Base-by-base conservation (phyloP, 2,797 vertebrate genomes). In the Euthynnus affinis region DNA sequence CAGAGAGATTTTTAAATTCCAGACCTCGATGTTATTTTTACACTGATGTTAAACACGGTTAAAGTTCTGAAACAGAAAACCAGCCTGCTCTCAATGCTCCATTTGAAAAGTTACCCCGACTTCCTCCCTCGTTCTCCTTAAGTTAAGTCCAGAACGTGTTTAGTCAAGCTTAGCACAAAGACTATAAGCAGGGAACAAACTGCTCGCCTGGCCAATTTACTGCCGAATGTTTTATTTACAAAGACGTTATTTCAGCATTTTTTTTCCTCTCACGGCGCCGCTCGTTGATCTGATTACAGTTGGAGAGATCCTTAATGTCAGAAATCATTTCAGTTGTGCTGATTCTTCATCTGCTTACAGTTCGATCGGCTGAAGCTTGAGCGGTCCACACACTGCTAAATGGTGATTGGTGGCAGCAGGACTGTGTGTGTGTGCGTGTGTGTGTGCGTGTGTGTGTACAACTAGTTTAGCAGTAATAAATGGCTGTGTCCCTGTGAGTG, bases 391-490 rank as follows among this genome's bases (percentile, higher is more conserved):
- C 44, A 3, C 53, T 37, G 18, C 69, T 81, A 34, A 87, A 57
- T 61, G 70, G 80, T 73, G 63, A 82, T 65, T 74, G 76, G 82
- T 81, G 72, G 70, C 29, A 12, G 58, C 27, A 51, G n/a, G 65
- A 10, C 51, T 59, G 15, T 69, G 42, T 51, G 66, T 71, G 64
- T 56, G 55, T 56, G 25, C 27, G 72, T 68, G 65, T 46, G 62
- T 63, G 42, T 46, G 71, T 46, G 29, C 65, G 25, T 74, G 69
- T 70, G 25, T 74, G 69, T 60, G 37, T 56, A 5, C 8, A 34
- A 62, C 74, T 73, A 57, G 72, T 87, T 84, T 48, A 81, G 76
- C 48, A 25, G 76, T 81, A 89, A 88, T 88, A 91, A 90, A 91
- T 87, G 83, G 53, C 84, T 52, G 80, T 75, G 83, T 87, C 82